Percentiles rank a stretch among this genome's conserved stretches.
Conservation (phyloP, 2,113 vertebrate genomes). For the Varanus komodoensis region DNA sequence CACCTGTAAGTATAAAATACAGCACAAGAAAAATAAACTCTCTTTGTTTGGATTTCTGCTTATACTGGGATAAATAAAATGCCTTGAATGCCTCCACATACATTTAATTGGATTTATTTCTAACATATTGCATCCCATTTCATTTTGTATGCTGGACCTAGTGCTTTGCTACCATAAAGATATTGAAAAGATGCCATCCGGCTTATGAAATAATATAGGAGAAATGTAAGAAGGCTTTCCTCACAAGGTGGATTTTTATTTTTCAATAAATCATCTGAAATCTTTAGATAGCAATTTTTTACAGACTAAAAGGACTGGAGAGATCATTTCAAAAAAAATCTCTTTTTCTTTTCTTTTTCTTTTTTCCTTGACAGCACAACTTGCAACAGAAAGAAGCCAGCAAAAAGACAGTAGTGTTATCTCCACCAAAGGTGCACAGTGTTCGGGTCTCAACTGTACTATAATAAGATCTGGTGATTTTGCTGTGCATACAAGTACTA, state of each 20-base stretch:
- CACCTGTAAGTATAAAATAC: slow-evolving; percentile 23
- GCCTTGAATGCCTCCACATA: slow-evolving; percentile 62
- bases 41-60: slow-evolving; percentile 69
- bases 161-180: slow-evolving; percentile 59
- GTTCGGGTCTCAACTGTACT: slow-evolving; percentile 1
- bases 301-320: slow-evolving; percentile 58
- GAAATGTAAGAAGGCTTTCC: slow-evolving; percentile 68
- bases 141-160: slow-evolving; percentile 66
- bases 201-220: slow-evolving; percentile 70
- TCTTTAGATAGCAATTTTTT: slow-evolving; percentile 70
- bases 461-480: background rate
- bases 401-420: background rate
- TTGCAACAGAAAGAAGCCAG: slow-evolving; percentile 33
- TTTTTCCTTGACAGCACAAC: slow-evolving; percentile 40
- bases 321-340: slow-evolving; percentile 58
- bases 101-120: slow-evolving; percentile 72
- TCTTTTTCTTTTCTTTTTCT: slow-evolving; percentile 36
- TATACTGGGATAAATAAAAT: slow-evolving; percentile 71
- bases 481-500: too few species aligned
- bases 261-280: slow-evolving; percentile 66
- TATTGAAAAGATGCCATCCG: slow-evolving; percentile 71
- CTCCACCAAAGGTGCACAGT: background rate
- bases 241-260: slow-evolving; percentile 56
- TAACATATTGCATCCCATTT: slow-evolving; percentile 54
- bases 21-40: slow-evolving; percentile 25